These are phyloP conservation scores for Mirounga angustirostris DNA, from an alignment of 2,113 vertebrate genomes.

Conservation along the genomic window DNA sequence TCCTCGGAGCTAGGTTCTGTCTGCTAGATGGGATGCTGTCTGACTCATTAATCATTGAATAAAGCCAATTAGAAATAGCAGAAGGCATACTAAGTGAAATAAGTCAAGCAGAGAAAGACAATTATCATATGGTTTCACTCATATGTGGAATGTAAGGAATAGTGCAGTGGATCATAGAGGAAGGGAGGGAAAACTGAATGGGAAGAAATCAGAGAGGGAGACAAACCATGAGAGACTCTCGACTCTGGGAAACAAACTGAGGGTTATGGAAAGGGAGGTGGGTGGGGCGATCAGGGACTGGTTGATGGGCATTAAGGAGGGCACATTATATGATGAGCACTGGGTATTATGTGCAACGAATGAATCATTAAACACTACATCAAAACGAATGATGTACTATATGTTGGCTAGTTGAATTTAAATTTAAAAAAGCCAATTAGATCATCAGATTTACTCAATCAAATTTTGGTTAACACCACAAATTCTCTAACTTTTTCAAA, in stretches of 20 bases:
- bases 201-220: too few relatives aligned
- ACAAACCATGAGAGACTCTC: too few relatives aligned
- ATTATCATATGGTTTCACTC: too few relatives aligned
- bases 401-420: neutral
- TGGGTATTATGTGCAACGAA: neutral
- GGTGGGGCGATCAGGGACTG: neutral
- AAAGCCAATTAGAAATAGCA: neutral
- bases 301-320: neutral
- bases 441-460: neutral
- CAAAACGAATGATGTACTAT: neutral
- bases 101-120: too few relatives aligned
- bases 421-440: neutral
- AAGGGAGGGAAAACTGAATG: too few relatives aligned
- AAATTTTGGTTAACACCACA: neutral
- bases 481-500: slow-evolving; percentile 41
- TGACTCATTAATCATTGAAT: neutral
- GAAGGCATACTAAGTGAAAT: neutral
- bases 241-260: neutral
- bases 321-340: neutral
- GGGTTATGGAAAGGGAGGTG: neutral
- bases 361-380: neutral
- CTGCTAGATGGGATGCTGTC: neutral
- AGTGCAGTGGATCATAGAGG: too few relatives aligned
- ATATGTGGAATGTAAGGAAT: too few relatives aligned
- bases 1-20: neutral